phyloP scores from a whole-genome alignment of 2,888 invertebrate genomes.

The Mesorhabditis spiculigera region DNA sequence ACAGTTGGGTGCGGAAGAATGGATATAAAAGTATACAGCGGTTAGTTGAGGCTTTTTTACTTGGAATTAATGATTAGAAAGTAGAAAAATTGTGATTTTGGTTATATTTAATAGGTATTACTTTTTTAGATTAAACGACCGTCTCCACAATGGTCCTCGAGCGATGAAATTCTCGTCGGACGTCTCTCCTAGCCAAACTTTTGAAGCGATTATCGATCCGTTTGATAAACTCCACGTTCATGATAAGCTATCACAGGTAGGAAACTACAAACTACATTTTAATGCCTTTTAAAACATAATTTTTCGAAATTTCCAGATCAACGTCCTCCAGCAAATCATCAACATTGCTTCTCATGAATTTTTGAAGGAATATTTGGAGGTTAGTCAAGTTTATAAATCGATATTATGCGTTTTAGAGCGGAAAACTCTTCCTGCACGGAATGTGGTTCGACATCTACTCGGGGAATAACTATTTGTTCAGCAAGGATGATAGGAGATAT shows the following conservation, averaged over 20 bases:
- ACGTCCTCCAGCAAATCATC: constrained; percentile 47
- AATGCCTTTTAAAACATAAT: too few species aligned
- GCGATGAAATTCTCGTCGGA: constrained; percentile 33
- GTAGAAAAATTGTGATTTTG: too few species aligned
- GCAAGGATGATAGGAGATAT: constrained; percentile 79
- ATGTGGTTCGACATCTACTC: constrained; percentile 95
- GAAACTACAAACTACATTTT: background rate
- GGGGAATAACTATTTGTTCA: constrained; percentile 89
- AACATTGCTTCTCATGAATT: constrained; percentile 45
- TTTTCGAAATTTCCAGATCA: too few species aligned
- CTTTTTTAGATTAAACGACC: constrained; percentile 41
- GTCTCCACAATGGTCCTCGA: constrained; percentile 37
- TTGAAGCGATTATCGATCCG: constrained; percentile 89
- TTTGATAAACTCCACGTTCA: constrained; percentile 77
- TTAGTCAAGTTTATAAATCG: background rate
- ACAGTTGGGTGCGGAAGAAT: constrained; percentile 86
- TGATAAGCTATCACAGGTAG: constrained; percentile 87
- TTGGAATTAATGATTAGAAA: too few species aligned
- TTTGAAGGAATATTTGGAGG: constrained; percentile 30
- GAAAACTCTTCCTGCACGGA: constrained; percentile 63
- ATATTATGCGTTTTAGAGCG: constrained; percentile 15
- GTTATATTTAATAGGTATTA: too few species aligned
- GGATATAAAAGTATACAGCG: constrained; percentile 77
- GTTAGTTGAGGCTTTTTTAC: constrained; percentile 11
- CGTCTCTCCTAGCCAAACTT: constrained; percentile 59